Percentiles rank a stretch among this genome's conserved stretches.
phyloP scores from a whole-genome alignment of 2,888 invertebrate species.

The Heteropelma amictum region DNA sequence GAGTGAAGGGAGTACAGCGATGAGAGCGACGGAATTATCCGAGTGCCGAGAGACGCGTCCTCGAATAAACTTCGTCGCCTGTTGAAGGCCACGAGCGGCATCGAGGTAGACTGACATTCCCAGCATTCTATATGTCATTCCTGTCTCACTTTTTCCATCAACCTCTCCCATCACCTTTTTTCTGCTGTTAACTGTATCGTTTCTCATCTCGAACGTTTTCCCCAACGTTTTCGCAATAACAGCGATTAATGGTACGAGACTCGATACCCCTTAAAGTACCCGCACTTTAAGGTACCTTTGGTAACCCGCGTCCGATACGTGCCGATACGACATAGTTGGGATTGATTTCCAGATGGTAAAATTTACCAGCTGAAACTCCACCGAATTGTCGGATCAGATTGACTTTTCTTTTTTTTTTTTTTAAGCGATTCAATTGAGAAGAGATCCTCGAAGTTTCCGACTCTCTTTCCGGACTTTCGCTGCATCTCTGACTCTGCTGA shows the following conservation, averaged over 20 bases:
- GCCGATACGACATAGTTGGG: too few species aligned
- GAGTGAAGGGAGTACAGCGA: neutral
- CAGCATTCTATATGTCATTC: conserved; percentile 23
- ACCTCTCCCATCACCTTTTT: neutral
- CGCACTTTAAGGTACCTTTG: too few species aligned
- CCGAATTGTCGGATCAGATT: too few species aligned
- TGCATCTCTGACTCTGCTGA: too few species aligned
- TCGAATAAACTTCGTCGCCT: conserved; percentile 35
- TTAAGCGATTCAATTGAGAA: too few species aligned
- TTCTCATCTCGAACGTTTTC: neutral
- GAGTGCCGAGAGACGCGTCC: conserved; percentile 16
- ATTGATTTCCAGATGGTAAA: too few species aligned
- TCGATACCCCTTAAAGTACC: neutral
- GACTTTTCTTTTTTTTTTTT: too few species aligned
- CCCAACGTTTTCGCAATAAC: neutral
- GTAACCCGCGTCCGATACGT: too few species aligned
- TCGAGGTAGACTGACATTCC: neutral
- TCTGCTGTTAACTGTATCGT: conserved; percentile 2
- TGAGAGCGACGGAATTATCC: conserved; percentile 25
- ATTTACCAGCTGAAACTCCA: too few species aligned
- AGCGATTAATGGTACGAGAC: neutral
- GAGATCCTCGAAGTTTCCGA: too few species aligned
- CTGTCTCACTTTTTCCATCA: neutral
- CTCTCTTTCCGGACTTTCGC: too few species aligned
- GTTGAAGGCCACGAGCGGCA: conserved; percentile 32